Percentiles rank a stretch among this genome's conserved stretches.
Evolutionary conservation across 2,888 invertebrate species (phyloP).

Genomic region (Apamea sordens): DNA sequence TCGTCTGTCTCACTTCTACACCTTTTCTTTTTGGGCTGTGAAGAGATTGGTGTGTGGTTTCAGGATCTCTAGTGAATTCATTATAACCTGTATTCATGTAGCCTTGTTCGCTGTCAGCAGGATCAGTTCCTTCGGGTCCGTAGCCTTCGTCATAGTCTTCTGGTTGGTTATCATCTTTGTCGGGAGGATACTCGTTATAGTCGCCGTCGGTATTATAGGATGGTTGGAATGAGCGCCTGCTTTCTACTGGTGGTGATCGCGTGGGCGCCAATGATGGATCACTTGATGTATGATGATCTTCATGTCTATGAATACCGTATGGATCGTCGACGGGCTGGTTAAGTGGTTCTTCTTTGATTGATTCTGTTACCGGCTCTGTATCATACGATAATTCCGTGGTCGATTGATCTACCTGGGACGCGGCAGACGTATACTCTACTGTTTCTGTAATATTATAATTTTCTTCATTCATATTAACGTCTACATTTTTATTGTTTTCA

Average conservation of each 20-base stretch:
- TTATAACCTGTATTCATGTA: conserved; percentile 91
- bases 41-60: conserved; percentile 81
- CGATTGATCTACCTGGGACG: conserved; percentile 51
- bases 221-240: conserved; percentile 81
- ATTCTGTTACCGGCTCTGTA: conserved; percentile 60
- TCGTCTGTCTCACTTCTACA: conserved; percentile 85
- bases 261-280: conserved; percentile 66
- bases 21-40: conserved; percentile 79
- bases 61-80: conserved; percentile 85
- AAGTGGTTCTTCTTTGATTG: conserved; percentile 64
- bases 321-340: conserved; percentile 70
- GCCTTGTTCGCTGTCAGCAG: conserved; percentile 86
- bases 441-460: conserved; percentile 63
- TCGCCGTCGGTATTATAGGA: conserved; percentile 76
- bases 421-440: conserved; percentile 56
- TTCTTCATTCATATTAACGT: conserved; percentile 79
- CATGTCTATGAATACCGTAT: conserved; percentile 78
- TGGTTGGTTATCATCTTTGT: conserved; percentile 80
- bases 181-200: conserved; percentile 81
- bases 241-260: conserved; percentile 74
- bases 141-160: conserved; percentile 86
- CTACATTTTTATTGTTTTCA: conserved; percentile 84
- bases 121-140: conserved; percentile 81
- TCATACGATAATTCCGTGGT: conserved; percentile 67
- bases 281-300: conserved; percentile 81